phyloP scores from a whole-genome alignment of 2,888 invertebrate genomes.

The Noctua janthina region DNA sequence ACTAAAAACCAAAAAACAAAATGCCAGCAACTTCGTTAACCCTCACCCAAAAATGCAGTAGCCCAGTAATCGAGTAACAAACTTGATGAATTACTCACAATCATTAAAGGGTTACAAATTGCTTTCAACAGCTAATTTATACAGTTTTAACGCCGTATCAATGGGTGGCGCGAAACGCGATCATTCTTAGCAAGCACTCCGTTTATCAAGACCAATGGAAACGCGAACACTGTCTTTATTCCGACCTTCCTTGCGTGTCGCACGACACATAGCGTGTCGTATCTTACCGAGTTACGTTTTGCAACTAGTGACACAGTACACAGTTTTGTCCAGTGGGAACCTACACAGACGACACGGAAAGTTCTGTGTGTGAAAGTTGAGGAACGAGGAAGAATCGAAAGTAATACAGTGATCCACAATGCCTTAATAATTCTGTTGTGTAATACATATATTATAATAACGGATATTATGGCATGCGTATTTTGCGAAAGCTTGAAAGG shows the following conservation, averaged over 20 bases:
- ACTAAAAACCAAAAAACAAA: not conserved
- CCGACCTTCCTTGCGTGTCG: slow-evolving; percentile 74
- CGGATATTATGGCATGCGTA: slow-evolving; percentile 36
- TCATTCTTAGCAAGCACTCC: slow-evolving; percentile 71
- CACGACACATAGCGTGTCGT: slow-evolving; percentile 79
- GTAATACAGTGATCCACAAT: slow-evolving; percentile 58
- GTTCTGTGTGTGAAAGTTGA: slow-evolving; percentile 24
- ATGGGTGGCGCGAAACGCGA: slow-evolving; percentile 66
- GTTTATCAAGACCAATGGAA: slow-evolving; percentile 74
- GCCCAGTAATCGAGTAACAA: not conserved
- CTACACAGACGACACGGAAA: slow-evolving; percentile 34
- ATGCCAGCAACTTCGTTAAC: not conserved
- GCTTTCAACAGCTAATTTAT: slow-evolving; percentile 68
- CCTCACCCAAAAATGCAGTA: not conserved
- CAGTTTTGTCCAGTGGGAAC: not conserved
- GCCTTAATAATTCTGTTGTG: slow-evolving; percentile 64
- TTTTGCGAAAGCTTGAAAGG: slow-evolving; percentile 45
- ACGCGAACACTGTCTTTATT: slow-evolving; percentile 75
- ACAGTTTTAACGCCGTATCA: slow-evolving; percentile 71
- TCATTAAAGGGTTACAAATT: slow-evolving; percentile 65
- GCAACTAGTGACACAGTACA: slow-evolving; percentile 51
- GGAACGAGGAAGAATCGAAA: slow-evolving; percentile 66
- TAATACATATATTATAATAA: slow-evolving; percentile 46
- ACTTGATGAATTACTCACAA: slow-evolving; percentile 53
- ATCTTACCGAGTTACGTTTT: slow-evolving; percentile 51